Evolutionary conservation across 1,140 invertebrate genomes (phyloP), one percentile per base, ranked within the genome.

Genomic region (Drosophila mojavensis): DNA sequence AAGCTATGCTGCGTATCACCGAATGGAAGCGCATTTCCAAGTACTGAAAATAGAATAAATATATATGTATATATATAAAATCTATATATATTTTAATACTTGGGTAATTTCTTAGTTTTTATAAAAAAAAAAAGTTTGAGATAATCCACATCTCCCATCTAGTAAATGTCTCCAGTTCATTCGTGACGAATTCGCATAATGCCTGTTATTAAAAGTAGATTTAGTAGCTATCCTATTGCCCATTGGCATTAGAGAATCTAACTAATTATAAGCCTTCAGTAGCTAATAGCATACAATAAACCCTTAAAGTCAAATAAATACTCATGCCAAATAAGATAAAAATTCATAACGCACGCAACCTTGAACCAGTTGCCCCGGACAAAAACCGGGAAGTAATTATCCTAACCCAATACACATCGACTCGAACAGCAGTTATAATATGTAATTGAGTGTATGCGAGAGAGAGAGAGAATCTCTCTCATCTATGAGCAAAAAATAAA

Each of bases 1-100:
- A 96, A 60, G 95, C 95, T 47, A 96, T 92, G 55, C 94, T 94
- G 45, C 96, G 93, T 48, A 96, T 93, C 11, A 92, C 81, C 48
- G 93, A 93, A 84, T 93, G 94, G 82, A 96, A 96, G 66, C 96
- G 92, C 70, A 95, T 91, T 80, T 96, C 96, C 68, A 97, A 93
- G 91, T 97, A 97, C 96, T 97, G 93, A 13, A 71, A 76, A 41
- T 24, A 6, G 3, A 17, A 62, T 13, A 69, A 63, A 67, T 51
- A 59, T 28, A 43, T 43, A 45, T 45, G 28, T 4, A 24, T 24
- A 11, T 24, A 13, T 5, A 43, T n/a, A 41, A 9, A 41, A 9
- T 41, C 6, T 41, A 41, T 17, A 17, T 17, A 17, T 17, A 17
- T 17, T 17, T n/a, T n/a, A n/a, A n/a, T n/a, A n/a, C n/a, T n/a